Conservation (phyloP, 2,113 vertebrate genomes). For the Rhynchomys soricoides region DNA sequence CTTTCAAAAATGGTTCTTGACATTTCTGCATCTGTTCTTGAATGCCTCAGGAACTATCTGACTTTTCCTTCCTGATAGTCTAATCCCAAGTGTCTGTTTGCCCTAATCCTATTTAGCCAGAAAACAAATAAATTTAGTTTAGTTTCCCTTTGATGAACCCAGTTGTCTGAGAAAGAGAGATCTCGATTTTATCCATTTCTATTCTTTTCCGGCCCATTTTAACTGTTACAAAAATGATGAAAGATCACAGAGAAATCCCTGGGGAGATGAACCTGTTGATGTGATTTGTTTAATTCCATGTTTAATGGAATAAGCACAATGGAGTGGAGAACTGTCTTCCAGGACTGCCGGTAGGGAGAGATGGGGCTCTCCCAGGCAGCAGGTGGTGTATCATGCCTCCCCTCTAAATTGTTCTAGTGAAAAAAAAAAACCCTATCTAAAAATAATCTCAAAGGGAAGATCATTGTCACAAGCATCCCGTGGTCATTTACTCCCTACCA, state of each 20-base stretch:
- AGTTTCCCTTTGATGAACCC: neutral
- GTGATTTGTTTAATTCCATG: neutral
- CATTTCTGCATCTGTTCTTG: conserved; percentile 48
- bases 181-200: conserved; percentile 26
- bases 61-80: conserved; percentile 18
- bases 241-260: conserved; percentile 3
- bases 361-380: neutral
- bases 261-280: neutral
- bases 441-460: neutral
- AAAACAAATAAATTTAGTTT: conserved; percentile 21
- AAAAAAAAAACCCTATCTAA: neutral
- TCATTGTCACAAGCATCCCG: neutral
- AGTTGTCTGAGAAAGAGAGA: conserved; percentile 25
- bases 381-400: neutral
- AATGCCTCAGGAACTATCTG: conserved; percentile 27
- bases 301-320: neutral
- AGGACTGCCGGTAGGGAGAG: neutral
- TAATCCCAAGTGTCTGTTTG: neutral
- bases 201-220: neutral
- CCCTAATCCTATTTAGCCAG: conserved; percentile 7
- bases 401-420: neutral
- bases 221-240: conserved; percentile 4
- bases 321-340: neutral
- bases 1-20: neutral
- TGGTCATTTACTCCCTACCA: neutral